Evolutionary conservation across 2,888 invertebrate species (phyloP).

Genomic region (Protophormia terraenovae): DNA sequence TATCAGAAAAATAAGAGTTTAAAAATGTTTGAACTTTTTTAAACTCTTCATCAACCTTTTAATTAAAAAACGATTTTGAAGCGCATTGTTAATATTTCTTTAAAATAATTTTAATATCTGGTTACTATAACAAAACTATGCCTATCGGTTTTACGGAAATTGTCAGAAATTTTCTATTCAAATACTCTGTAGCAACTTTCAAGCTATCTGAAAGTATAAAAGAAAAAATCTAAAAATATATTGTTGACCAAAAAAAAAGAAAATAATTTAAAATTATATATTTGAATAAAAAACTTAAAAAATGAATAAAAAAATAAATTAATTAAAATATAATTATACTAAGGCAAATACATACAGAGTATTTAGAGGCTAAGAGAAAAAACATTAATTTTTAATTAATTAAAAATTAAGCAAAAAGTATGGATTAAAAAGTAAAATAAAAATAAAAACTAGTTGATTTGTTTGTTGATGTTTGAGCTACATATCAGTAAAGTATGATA

Average conservation of each 20-base stretch:
- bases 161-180: too few species aligned
- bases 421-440: conserved; percentile 37
- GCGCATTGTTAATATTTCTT: too few species aligned
- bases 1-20: too few species aligned
- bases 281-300: conserved; percentile 35
- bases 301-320: conserved; percentile 10
- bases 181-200: neutral
- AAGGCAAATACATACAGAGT: conserved; percentile 30
- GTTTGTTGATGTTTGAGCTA: conserved; percentile 81
- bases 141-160: too few species aligned
- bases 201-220: neutral
- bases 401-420: conserved; percentile 66
- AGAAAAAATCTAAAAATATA: conserved; percentile 13
- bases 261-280: conserved; percentile 3
- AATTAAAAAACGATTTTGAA: too few species aligned
- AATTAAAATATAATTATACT: conserved; percentile 7
- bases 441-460: conserved; percentile 77
- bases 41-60: too few species aligned
- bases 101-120: too few species aligned
- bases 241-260: conserved; percentile 60
- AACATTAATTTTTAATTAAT: conserved; percentile 54
- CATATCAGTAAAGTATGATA: conserved; percentile 79
- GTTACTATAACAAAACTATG: too few species aligned
- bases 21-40: too few species aligned
- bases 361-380: conserved; percentile 44